Evolutionary conservation across 2,888 invertebrate species (phyloP).

Genomic region (Lamellibrachia columna): DNA sequence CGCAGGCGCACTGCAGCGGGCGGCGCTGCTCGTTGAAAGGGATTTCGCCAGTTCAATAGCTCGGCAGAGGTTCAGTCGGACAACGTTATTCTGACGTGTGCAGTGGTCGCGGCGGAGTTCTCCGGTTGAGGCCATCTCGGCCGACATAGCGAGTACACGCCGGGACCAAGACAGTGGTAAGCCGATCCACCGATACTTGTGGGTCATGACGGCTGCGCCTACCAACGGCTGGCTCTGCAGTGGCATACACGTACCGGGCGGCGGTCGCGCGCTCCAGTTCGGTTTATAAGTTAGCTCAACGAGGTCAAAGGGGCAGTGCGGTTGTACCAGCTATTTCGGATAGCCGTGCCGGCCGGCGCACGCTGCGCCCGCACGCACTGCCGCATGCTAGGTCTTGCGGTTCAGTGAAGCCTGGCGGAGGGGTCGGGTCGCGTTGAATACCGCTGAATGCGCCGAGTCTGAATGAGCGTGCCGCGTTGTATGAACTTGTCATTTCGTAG

Average conservation of each 20-base stretch:
- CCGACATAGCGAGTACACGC: neutral
- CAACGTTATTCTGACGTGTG: neutral
- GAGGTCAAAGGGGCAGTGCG: conserved; percentile 16
- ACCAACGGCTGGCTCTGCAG: neutral
- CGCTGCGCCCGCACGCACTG: neutral
- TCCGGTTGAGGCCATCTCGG: neutral
- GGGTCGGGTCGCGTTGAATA: neutral
- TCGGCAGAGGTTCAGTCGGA: neutral
- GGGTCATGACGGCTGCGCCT: neutral
- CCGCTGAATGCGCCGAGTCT: neutral
- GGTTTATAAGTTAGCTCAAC: conserved; percentile 5
- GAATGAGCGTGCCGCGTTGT: neutral
- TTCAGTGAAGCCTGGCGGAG: conserved; percentile 16
- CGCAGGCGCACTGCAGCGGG: neutral
- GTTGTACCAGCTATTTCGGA: conserved; percentile 8
- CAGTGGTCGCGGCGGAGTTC: neutral
- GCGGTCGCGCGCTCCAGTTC: neutral
- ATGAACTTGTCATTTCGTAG: neutral
- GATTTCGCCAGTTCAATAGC: neutral
- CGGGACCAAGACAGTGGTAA: neutral
- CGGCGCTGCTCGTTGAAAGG: neutral
- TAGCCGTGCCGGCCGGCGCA: neutral
- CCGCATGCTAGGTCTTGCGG: neutral
- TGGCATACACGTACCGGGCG: neutral
- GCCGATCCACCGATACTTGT: neutral